These are phyloP conservation scores for Pseudotriccus pelzelni DNA, from an alignment of 2,797 vertebrate species.

Conservation along the genomic window DNA sequence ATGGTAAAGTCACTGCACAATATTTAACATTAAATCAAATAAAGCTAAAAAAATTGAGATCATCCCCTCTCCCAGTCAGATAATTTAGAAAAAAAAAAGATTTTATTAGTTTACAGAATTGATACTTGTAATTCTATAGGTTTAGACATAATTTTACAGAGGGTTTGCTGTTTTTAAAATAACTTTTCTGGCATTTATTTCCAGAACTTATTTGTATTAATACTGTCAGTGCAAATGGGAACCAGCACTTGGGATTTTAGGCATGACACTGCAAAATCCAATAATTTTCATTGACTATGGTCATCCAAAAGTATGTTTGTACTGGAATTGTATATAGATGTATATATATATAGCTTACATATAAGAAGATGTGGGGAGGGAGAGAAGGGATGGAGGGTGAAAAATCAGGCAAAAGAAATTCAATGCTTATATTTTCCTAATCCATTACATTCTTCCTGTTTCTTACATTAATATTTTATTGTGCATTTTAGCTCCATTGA, in stretches of 20 bases:
- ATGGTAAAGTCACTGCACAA: not conserved
- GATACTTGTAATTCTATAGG: constrained; percentile 70
- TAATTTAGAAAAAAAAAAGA: not conserved
- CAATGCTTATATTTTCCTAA: not conserved
- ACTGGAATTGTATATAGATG: constrained; percentile 32
- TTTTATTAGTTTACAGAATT: not conserved
- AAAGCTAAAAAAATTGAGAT: not conserved
- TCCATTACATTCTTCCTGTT: not conserved
- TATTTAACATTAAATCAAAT: not conserved
- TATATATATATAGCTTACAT: not conserved
- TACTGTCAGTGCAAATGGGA: constrained; percentile 65
- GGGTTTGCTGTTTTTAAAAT: constrained; percentile 72
- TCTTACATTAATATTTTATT: not conserved
- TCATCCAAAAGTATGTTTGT: constrained; percentile 77
- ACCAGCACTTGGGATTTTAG: constrained; percentile 68
- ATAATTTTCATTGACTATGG: constrained; percentile 72
- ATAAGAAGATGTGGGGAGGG: not conserved
- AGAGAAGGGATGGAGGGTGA: not conserved
- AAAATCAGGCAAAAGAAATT: not conserved
- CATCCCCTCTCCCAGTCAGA: not conserved
- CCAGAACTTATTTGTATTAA: constrained; percentile 46
- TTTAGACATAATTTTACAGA: constrained; percentile 76
- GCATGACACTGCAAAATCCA: constrained; percentile 71
- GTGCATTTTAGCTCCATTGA: not conserved
- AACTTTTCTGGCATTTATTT: constrained; percentile 79